phyloP scores from a whole-genome alignment of 2,888 invertebrate species.

The Thera obeliscata region DNA sequence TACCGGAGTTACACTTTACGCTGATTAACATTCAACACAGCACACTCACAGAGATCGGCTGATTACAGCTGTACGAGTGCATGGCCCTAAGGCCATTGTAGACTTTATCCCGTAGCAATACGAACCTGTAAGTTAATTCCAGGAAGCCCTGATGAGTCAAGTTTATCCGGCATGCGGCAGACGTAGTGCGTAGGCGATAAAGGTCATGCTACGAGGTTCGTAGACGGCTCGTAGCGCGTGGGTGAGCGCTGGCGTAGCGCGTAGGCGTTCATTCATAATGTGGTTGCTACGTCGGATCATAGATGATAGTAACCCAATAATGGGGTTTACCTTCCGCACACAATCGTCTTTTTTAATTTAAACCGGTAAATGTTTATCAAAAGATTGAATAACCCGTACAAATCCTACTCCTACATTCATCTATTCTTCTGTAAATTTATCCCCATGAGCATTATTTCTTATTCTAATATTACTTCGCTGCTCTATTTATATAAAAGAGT shows the following conservation, averaged over 20 bases:
- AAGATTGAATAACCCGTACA: too few species aligned
- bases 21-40: not conserved
- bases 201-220: slow-evolving; percentile 36
- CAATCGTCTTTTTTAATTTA: too few species aligned
- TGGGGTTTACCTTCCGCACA: not conserved
- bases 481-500: not conserved
- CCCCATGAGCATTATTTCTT: too few species aligned
- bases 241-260: slow-evolving; percentile 52
- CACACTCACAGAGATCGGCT: not conserved
- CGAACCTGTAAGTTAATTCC: not conserved
- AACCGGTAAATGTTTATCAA: too few species aligned
- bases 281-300: slow-evolving; percentile 2
- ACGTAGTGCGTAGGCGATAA: slow-evolving; percentile 42
- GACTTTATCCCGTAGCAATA: slow-evolving; percentile 16
- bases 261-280: slow-evolving; percentile 57
- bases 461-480: not conserved
- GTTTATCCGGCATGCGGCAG: slow-evolving; percentile 22
- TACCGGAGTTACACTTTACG: not conserved
- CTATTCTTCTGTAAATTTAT: too few species aligned
- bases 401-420: too few species aligned
- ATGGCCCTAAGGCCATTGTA: not conserved
- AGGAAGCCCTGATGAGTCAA: slow-evolving; percentile 30
- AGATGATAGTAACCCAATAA: not conserved
- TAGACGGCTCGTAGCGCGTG: slow-evolving; percentile 55
- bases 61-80: not conserved